These are phyloP conservation scores for Linepithema humile DNA, from an alignment of 1,140 invertebrate species.

Conservation along the genomic window DNA sequence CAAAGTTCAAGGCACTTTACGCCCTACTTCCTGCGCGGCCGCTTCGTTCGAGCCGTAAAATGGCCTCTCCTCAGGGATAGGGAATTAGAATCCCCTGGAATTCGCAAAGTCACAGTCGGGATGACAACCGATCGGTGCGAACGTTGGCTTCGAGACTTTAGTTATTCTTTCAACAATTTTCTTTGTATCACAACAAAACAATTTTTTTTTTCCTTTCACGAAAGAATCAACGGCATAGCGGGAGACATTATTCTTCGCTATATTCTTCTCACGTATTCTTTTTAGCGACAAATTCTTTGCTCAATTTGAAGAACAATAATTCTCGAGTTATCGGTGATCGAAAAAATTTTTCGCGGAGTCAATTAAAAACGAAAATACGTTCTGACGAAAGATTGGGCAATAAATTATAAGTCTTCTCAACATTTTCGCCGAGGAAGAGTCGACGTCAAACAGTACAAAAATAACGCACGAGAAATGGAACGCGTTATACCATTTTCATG, in stretches of 20 bases:
- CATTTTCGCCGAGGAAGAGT: too few relatives aligned
- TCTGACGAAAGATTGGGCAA: too few relatives aligned
- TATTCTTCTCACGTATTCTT: too few relatives aligned
- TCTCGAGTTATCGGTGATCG: too few relatives aligned
- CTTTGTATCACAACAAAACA: not conserved
- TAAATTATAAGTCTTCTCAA: too few relatives aligned
- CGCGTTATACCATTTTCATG: not conserved
- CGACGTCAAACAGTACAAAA: too few relatives aligned
- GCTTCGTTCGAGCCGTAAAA: conserved; percentile 66
- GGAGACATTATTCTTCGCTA: not conserved
- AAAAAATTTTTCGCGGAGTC: too few relatives aligned
- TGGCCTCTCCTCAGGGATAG: conserved; percentile 64
- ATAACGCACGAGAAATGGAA: too few relatives aligned
- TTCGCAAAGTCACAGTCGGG: conserved; percentile 61
- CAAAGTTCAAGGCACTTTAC: conserved; percentile 71
- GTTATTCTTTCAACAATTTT: conserved; percentile 39
- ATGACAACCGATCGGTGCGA: conserved; percentile 43
- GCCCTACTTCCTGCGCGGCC: conserved; percentile 66
- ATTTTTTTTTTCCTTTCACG: too few relatives aligned
- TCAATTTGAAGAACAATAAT: too few relatives aligned
- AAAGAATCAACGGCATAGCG: not conserved
- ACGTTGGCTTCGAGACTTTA: not conserved
- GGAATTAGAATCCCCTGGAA: conserved; percentile 63
- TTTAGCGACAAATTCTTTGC: too few relatives aligned
- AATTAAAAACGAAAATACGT: too few relatives aligned